A percentile compares a stretch with the other conserved stretches of the same genome.
phyloP scores from a whole-genome alignment of 2,797 vertebrate species.

The Halcyon leucocephala region DNA sequence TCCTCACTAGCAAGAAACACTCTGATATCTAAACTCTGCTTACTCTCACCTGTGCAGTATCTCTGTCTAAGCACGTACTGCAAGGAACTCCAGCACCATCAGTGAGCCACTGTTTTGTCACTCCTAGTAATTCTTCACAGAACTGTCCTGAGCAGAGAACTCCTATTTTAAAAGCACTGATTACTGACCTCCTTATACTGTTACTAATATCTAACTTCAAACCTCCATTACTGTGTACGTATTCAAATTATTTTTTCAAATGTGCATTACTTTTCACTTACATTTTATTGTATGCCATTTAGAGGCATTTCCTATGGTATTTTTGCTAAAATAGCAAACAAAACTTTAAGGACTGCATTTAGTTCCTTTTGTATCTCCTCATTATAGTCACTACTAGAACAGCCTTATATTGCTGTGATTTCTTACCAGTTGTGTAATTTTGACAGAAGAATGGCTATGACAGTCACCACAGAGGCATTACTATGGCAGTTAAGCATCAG shows the following conservation, averaged over 20 bases:
- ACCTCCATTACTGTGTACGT: neutral
- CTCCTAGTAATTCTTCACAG: neutral
- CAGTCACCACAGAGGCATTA: neutral
- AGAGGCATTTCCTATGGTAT: neutral
- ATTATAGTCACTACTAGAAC: neutral
- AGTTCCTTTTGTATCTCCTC: neutral
- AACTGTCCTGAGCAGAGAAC: neutral
- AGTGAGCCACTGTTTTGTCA: neutral
- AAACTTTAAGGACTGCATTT: neutral
- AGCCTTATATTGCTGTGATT: neutral
- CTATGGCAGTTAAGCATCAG: neutral
- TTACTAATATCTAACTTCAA: neutral
- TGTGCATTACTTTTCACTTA: neutral
- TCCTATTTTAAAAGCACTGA: neutral
- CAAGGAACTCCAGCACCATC: neutral
- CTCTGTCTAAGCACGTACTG: neutral
- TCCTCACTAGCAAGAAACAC: neutral
- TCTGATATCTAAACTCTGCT: neutral
- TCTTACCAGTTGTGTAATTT: neutral
- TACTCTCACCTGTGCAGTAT: neutral
- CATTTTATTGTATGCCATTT: neutral
- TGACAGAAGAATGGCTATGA: neutral
- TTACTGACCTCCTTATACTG: neutral
- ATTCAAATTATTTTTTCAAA: neutral
- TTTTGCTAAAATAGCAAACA: neutral